Evolutionary conservation across 1,140 invertebrate genomes (phyloP), one percentile per base, ranked within the genome.

Genomic region (Anastrepha obliqua): DNA sequence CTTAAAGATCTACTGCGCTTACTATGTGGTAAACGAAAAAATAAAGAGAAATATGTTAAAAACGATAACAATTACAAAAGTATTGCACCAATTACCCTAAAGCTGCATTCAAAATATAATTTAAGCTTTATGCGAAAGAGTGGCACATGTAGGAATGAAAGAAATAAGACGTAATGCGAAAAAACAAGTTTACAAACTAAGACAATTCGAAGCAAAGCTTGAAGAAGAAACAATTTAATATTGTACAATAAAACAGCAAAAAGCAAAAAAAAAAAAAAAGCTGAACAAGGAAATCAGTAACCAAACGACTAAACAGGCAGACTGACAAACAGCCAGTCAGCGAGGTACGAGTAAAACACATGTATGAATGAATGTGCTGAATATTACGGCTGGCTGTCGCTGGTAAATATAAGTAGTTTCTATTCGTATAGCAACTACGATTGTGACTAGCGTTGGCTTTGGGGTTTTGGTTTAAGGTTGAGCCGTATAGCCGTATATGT

Each of bases 1-100:
- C 15, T 47, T 74, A 15, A 74, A 74, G 67, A 74, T 74, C 42
- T 29, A 67, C 29, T 39, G 65, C 65, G 65, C 65, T 67, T 9
- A 67, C 65, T 39, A 67, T 47, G 39, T 11, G 42, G 42, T 47
- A 74, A 17, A 74, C 11, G 67, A 74, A 74, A 58, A 74, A 74
- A 29, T 74, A 74, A 47, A 9, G 44, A 47, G 4, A 58, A 81
- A 20, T 81, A 55, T 55, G n/a, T 58, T 55, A 81, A 29, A 81
- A 81, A 81, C 74, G 74, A 55, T 81, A 81, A 51, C 47, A 81
- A 81, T 81, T 81, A 58, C 74, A 55, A 81, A 81, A 81, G 74
- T 81, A 81, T 81, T 81, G 74, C 74, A 81, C 74, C 74, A 81
- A 81, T 81, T 81, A 81, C 74, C 74, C 74, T 81, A 81, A 81